Percentiles rank a stretch among this genome's conserved stretches.
Evolutionary conservation across 2,113 vertebrate species (phyloP).

Genomic region (Poeciliopsis turrubarensis): DNA sequence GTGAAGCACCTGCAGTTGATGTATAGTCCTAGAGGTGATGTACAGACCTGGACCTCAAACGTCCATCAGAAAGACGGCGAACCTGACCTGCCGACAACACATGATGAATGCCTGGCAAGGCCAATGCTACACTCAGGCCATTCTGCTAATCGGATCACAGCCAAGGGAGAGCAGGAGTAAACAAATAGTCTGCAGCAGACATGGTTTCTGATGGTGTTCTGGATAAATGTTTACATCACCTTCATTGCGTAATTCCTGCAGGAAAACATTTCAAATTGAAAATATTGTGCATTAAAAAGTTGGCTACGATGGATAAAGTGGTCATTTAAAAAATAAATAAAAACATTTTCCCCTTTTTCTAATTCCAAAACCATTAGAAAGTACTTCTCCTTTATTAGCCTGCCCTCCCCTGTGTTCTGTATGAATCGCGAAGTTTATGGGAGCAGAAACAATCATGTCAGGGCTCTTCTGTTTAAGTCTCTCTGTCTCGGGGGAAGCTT

Average conservation of each 20-base stretch:
- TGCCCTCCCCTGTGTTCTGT: neutral
- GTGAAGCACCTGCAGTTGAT: slow-evolving; percentile 55
- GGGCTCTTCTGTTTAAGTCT: neutral
- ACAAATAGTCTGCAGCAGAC: slow-evolving; percentile 27
- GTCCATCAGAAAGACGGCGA: slow-evolving; percentile 53
- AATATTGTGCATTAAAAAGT: too few relatives aligned
- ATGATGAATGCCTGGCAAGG: slow-evolving; percentile 51
- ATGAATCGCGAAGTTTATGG: neutral
- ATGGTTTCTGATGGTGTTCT: neutral
- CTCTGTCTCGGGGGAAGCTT: neutral
- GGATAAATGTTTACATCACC: neutral
- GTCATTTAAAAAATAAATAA: too few relatives aligned
- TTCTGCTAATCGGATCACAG: slow-evolving; percentile 54
- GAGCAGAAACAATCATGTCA: neutral
- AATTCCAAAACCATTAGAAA: neutral
- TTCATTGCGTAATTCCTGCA: neutral
- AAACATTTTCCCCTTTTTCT: neutral
- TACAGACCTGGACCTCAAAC: slow-evolving; percentile 21
- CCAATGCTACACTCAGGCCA: slow-evolving; percentile 25
- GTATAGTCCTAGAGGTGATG: slow-evolving; percentile 46
- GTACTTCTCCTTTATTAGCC: neutral
- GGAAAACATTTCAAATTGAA: too few relatives aligned
- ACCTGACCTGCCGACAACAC: slow-evolving; percentile 34
- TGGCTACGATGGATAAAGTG: too few relatives aligned
- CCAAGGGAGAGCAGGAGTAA: slow-evolving; percentile 21